A percentile compares a stretch with the other conserved stretches of the same genome.
Conservation (phyloP, 2,888 invertebrate genomes). For the Notodonta ziczac region DNA sequence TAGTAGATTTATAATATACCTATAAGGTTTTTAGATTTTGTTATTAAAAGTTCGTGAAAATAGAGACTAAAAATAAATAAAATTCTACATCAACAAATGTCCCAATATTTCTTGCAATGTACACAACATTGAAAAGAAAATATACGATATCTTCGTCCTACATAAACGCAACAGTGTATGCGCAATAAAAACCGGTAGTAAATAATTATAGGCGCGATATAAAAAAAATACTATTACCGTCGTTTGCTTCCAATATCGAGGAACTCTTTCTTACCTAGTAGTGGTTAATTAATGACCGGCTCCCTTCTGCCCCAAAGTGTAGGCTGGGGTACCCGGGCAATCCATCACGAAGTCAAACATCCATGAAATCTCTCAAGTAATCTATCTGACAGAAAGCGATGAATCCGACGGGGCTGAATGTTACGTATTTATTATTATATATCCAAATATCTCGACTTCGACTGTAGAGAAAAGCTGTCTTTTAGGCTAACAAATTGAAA, state of each 20-base stretch:
- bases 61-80: no score
- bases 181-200: slow-evolving; percentile 19
- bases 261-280: slow-evolving; percentile 26
- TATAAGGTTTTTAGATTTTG: no score
- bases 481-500: slow-evolving; percentile 7
- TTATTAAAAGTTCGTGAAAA: no score
- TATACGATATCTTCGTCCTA: no score
- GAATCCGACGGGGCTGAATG: slow-evolving; percentile 18
- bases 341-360: slow-evolving; percentile 62
- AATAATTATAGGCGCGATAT: slow-evolving; percentile 8
- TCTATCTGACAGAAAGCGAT: slow-evolving; percentile 39
- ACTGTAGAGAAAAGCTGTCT: background rate
- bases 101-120: no score
- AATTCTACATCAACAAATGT: no score
- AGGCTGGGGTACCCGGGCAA: slow-evolving; percentile 34
- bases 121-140: no score
- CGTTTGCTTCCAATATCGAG: slow-evolving; percentile 16
- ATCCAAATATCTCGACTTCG: background rate
- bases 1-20: no score
- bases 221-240: slow-evolving; percentile 16
- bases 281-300: slow-evolving; percentile 42
- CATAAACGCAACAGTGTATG: slow-evolving; percentile 4
- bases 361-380: slow-evolving; percentile 58
- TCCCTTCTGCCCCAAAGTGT: slow-evolving; percentile 35
- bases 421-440: slow-evolving; percentile 9